phyloP scores from a whole-genome alignment of 2,113 vertebrate species.

The Indri indri region DNA sequence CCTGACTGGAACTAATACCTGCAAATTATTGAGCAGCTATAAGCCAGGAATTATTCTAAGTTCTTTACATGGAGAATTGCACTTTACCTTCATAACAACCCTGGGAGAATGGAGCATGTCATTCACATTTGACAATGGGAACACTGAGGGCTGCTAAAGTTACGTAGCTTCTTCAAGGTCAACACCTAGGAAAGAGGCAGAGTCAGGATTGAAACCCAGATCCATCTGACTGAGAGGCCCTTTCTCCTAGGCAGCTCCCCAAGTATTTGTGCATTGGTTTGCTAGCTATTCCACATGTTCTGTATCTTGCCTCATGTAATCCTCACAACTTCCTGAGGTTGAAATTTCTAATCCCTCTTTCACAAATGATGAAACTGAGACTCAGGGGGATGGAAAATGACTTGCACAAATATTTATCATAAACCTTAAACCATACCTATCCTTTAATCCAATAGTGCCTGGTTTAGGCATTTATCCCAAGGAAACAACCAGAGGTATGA shows the following conservation, averaged over 20 bases:
- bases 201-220: not conserved
- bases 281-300: not conserved
- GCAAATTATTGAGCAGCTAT: not conserved
- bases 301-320: not conserved
- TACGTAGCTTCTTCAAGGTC: not conserved
- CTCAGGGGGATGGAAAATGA: not conserved
- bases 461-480: not conserved
- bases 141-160: not conserved
- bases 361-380: conserved; percentile 32
- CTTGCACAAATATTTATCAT: conserved; percentile 25
- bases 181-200: not conserved
- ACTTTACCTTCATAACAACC: not conserved
- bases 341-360: conserved; percentile 38
- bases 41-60: not conserved
- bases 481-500: not conserved
- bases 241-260: not conserved
- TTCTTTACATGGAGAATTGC: not conserved
- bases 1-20: not conserved
- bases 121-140: not conserved
- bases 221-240: not conserved
- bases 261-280: not conserved
- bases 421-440: not conserved
- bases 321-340: not conserved
- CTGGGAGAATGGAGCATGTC: not conserved
- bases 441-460: not conserved